Evolutionary conservation across 2,797 vertebrate species (phyloP).

Genomic region (Diglossa cyanea): DNA sequence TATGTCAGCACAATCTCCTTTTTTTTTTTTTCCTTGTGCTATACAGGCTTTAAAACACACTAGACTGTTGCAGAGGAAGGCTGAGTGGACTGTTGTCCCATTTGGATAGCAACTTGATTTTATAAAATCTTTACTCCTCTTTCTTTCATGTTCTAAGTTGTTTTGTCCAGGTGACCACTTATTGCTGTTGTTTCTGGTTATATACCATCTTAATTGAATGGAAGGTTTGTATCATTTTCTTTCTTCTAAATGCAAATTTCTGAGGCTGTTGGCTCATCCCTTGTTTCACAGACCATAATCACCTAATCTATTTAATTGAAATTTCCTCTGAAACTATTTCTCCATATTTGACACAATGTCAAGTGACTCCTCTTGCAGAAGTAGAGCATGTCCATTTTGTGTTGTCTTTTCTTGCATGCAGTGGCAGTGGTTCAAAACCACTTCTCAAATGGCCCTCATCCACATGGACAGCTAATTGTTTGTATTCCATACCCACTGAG

Average conservation of each 20-base stretch:
- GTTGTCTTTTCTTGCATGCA: accelerated
- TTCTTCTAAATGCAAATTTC: neutral
- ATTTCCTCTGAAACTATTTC: neutral
- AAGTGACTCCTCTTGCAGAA: neutral
- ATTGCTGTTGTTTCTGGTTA: neutral
- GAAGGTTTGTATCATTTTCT: neutral
- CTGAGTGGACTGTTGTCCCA: neutral
- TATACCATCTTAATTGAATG: neutral
- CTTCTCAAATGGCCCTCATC: neutral
- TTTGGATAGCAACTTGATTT: neutral
- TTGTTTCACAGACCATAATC: neutral
- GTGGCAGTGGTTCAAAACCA: neutral
- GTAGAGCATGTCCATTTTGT: neutral
- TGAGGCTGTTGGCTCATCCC: neutral
- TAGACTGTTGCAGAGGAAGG: neutral
- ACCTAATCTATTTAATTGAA: neutral
- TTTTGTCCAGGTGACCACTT: neutral
- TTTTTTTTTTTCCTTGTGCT: neutral
- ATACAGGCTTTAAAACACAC: neutral
- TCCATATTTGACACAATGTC: neutral
- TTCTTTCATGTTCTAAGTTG: neutral
- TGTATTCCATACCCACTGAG: neutral
- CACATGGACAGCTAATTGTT: neutral
- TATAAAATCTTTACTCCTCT: neutral
- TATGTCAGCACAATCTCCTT: neutral